Conservation (phyloP, 2,113 vertebrate species). For the Fregata magnificens region DNA sequence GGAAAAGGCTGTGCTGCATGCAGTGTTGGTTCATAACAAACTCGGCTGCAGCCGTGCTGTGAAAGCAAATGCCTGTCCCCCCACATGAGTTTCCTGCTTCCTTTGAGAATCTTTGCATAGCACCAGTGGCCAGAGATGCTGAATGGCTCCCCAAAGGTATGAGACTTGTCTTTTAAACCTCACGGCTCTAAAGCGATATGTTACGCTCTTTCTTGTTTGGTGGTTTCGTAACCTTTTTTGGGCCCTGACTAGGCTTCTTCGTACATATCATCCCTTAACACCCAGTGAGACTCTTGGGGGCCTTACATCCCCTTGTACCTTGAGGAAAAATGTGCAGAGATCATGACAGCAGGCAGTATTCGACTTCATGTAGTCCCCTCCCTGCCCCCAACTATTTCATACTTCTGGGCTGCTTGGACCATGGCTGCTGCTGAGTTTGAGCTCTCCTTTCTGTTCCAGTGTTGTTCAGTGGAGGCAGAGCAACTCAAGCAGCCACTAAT, state of each 20-base stretch:
- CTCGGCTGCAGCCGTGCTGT: not conserved
- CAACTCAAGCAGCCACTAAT: not conserved
- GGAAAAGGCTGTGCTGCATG: not conserved
- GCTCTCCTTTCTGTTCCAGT: not conserved
- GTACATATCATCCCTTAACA: not conserved
- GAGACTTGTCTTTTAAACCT: not conserved
- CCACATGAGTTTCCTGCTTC: not conserved
- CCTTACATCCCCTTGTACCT: not conserved
- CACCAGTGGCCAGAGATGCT: not conserved
- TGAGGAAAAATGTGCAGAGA: not conserved
- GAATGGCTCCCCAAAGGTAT: not conserved
- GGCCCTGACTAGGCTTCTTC: not conserved
- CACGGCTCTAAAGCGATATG: not conserved
- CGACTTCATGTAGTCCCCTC: not conserved
- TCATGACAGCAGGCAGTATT: not conserved
- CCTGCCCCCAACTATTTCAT: not conserved
- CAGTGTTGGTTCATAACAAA: not conserved
- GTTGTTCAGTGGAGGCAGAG: not conserved
- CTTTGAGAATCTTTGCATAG: not conserved
- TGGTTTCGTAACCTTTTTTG: not conserved
- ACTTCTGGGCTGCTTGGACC: not conserved
- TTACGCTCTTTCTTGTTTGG: not conserved
- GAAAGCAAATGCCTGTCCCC: not conserved
- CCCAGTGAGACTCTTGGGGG: fast-evolving
- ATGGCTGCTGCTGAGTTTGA: not conserved